Evolutionary conservation across 2,797 vertebrate genomes (phyloP).

Genomic region (Sorex maritimensis): DNA sequence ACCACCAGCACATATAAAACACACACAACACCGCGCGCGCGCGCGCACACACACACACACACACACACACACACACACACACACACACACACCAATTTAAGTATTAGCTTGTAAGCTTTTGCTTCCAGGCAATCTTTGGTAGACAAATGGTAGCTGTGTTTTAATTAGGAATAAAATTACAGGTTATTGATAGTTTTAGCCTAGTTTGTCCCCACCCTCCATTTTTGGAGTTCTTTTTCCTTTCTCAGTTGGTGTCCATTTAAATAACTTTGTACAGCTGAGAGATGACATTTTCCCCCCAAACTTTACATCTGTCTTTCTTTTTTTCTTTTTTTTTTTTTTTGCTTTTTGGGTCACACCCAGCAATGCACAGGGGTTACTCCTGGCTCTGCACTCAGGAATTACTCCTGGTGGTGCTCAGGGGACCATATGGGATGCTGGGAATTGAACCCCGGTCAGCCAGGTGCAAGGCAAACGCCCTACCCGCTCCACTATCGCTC

Average conservation of each 20-base stretch:
- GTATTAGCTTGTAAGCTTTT: neutral
- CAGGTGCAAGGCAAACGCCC: no score
- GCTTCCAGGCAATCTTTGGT: neutral
- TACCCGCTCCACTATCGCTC: neutral
- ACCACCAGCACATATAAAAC: no score
- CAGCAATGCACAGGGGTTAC: no score
- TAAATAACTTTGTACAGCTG: conserved; percentile 18
- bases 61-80: no score
- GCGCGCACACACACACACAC: neutral
- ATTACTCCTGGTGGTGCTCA: no score
- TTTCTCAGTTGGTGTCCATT: conserved; percentile 3
- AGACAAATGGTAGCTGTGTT: neutral
- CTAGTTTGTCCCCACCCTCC: neutral
- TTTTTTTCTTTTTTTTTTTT: no score
- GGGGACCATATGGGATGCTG: no score
- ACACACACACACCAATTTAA: neutral
- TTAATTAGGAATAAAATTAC: conserved; percentile 32
- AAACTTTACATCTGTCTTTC: neutral
- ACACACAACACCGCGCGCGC: no score
- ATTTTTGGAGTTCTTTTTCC: conserved; percentile 43
- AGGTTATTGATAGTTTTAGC: conserved; percentile 17
- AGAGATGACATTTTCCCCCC: neutral
- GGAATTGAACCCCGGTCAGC: no score
- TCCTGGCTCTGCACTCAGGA: no score
- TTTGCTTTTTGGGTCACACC: no score